Percentiles rank a stretch among this genome's conserved stretches.
Evolutionary conservation across 2,888 invertebrate genomes (phyloP).

Genomic region (Phrixothrix hirtus): DNA sequence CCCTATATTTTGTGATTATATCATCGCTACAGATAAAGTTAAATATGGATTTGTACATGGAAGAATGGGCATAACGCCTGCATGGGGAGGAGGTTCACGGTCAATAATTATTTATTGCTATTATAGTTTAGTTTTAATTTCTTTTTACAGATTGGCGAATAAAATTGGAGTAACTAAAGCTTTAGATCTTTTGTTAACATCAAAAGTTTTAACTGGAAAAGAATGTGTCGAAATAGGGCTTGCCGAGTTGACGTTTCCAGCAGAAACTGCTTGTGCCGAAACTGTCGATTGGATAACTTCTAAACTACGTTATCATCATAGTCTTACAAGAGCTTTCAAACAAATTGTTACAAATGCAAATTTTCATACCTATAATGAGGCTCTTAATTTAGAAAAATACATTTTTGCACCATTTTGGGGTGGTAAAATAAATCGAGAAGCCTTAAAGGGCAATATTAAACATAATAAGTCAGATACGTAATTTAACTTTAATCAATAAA

Average conservation of each 20-base stretch:
- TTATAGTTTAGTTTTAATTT: neutral
- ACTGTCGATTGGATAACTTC: constrained; percentile 41
- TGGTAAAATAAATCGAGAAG: constrained; percentile 40
- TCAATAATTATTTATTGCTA: constrained; percentile 16
- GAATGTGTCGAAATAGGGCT: constrained; percentile 44
- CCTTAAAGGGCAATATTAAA: constrained; percentile 42
- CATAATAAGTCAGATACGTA: constrained; percentile 36
- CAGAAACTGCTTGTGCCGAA: constrained; percentile 34
- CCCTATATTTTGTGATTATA: constrained; percentile 45
- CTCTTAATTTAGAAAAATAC: constrained; percentile 38
- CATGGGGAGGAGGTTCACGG: constrained; percentile 49
- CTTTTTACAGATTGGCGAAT: constrained; percentile 42
- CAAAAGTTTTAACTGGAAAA: constrained; percentile 42
- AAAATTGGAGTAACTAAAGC: constrained; percentile 44
- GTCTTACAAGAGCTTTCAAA: constrained; percentile 43
- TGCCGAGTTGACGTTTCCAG: constrained; percentile 40
- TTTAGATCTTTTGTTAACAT: constrained; percentile 44
- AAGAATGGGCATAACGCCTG: constrained; percentile 49
- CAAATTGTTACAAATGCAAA: constrained; percentile 29
- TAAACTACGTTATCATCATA: constrained; percentile 37
- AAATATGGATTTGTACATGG: constrained; percentile 49
- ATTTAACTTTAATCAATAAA: too few species aligned
- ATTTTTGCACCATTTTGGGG: constrained; percentile 46
- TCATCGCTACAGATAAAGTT: constrained; percentile 44
- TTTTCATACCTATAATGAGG: constrained; percentile 27